Evolutionary conservation across 2,888 invertebrate genomes (phyloP).

Genomic region (Aphidius colemani): DNA sequence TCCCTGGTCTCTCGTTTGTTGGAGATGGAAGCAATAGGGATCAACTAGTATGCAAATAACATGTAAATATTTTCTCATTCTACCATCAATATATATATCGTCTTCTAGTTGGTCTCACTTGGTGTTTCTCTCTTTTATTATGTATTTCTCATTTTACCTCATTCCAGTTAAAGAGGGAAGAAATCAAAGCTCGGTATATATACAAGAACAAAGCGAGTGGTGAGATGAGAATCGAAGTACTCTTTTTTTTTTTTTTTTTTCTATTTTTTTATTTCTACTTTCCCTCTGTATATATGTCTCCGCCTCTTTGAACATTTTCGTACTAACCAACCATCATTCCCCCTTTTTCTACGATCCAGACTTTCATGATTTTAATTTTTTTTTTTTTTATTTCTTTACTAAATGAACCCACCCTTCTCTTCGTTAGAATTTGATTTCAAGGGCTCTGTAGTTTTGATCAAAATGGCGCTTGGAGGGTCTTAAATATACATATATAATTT

Average conservation of each 20-base stretch:
- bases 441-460: background rate
- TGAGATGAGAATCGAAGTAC: conserved; percentile 47
- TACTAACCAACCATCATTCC: conserved; percentile 1
- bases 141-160: conserved; percentile 2
- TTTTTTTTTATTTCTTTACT: too few species aligned
- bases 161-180: conserved; percentile 46
- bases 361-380: too few species aligned
- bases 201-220: conserved; percentile 50
- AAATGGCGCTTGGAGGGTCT: too few species aligned
- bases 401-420: conserved; percentile 7
- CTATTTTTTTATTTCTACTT: too few species aligned
- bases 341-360: conserved; percentile 15
- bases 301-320: conserved; percentile 2
- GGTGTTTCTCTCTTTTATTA: too few species aligned
- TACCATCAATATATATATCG: conserved; percentile 46
- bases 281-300: conserved; percentile 3
- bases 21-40: conserved; percentile 61
- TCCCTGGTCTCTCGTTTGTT: conserved; percentile 52
- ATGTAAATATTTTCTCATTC: conserved; percentile 61
- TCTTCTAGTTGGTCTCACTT: conserved; percentile 30
- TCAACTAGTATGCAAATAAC: conserved; percentile 62
- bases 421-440: conserved; percentile 24
- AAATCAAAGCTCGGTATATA: conserved; percentile 51
- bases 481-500: background rate
- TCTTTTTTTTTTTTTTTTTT: conserved; percentile 23